Conservation (phyloP, 2,797 vertebrate genomes). For the Girardinus metallicus region DNA sequence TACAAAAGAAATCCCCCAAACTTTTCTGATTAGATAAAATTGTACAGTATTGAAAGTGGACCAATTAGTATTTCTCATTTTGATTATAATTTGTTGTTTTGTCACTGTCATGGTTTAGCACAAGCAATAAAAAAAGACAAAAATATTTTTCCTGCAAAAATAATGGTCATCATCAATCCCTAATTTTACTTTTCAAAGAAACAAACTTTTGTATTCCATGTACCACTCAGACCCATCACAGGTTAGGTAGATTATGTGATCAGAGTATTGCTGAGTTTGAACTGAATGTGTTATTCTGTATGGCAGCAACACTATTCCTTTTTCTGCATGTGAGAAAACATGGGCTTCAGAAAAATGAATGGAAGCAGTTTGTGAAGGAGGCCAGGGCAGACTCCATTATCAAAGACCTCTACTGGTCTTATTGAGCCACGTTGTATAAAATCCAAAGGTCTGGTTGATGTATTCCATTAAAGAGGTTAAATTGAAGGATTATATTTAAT, state of each 20-base stretch:
- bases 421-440: neutral
- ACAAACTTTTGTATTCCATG: neutral
- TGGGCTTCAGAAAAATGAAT: neutral
- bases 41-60: too few species aligned
- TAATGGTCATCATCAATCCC: neutral
- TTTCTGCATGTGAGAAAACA: neutral
- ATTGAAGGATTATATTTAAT: neutral
- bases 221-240: neutral
- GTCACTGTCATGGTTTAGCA: too few species aligned
- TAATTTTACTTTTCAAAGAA: neutral
- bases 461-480: neutral
- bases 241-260: neutral
- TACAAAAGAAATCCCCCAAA: neutral
- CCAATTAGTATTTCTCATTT: neutral
- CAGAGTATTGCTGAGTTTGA: neutral
- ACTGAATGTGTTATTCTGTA: neutral
- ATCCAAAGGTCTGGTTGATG: neutral
- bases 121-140: too few species aligned
- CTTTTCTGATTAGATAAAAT: neutral
- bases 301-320: neutral
- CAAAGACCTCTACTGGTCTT: neutral
- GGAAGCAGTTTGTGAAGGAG: neutral
- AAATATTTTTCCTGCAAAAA: too few species aligned
- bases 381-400: neutral
- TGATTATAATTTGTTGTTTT: neutral